Evolutionary conservation across 2,113 vertebrate genomes (phyloP), one percentile per base, ranked within the genome.

Genomic region (Dolichotis patagonum): DNA sequence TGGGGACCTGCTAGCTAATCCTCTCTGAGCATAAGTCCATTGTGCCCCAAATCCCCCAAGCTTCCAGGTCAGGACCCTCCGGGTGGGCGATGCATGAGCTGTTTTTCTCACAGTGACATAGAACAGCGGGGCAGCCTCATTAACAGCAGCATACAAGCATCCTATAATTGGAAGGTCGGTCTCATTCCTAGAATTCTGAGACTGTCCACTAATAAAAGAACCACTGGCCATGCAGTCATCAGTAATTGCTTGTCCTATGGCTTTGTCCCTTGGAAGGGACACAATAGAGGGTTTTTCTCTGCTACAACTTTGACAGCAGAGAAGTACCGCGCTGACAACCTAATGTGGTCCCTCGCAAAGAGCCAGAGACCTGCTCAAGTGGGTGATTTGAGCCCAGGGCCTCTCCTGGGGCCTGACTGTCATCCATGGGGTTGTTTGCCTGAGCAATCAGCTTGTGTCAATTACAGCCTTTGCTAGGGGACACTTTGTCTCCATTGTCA

Each of bases 21-120:
- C 35, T 78, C 32, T 75, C 35, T 62, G 46, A 41, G 11, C 60
- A 14, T 28, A 22, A 46, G 30, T 46, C 28, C 8, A 0, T n/a
- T 35, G 0, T 7, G 16, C 24, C 81, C 54, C 9, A 43, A 22
- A 8, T 35, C 24, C 63, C 38, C 22, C 0, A 1, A 11, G 32
- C 60, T 49, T 56, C 69, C 32, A 63, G 56, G 54, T 26, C 75
- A 77, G 67, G 32, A 1, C 10, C 43, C 20, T n/a, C n/a, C 58
- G 1, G 3, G 52, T 0, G 0, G 1, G 32, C 0, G 3, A 1
- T 0, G 17, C 2, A 26, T 3, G 11, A 52, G 32, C n/a, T 46
- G 17, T 41, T 80, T 32, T 69, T 20, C 81, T 80, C 60, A 13
- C 5, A 4, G 77, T 16, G 81, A 46, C 81, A 8, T 71, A 32